phyloP scores from a whole-genome alignment of 2,797 vertebrate genomes.

The Antennarius maculatus region DNA sequence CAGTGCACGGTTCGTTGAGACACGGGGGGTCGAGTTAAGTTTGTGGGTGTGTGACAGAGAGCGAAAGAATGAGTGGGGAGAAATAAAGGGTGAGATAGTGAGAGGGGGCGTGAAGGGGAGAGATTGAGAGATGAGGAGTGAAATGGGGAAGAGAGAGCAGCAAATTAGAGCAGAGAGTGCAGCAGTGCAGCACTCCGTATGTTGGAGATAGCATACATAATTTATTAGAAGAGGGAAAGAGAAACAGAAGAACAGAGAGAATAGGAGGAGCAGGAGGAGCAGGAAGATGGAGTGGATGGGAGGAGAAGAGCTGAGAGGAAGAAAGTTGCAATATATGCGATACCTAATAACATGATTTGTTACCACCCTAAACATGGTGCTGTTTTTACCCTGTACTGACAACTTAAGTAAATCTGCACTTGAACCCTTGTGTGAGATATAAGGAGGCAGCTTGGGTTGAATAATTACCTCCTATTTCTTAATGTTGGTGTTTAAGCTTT shows the following conservation, averaged over 20 bases:
- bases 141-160: constrained; percentile 69
- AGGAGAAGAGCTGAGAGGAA: constrained; percentile 53
- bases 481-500: not conserved
- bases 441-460: constrained; percentile 2
- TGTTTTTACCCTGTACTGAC: constrained; percentile 16
- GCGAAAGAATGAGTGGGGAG: constrained; percentile 21
- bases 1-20: constrained; percentile 50
- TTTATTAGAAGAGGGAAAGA: constrained; percentile 83
- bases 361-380: constrained; percentile 30
- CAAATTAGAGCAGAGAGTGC: constrained; percentile 86
- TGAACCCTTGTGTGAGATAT: constrained; percentile 18
- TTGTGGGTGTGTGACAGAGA: constrained; percentile 48
- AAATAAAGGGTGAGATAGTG: constrained; percentile 71
- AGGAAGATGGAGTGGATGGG: constrained; percentile 47
- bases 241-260: constrained; percentile 74
- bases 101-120: constrained; percentile 64
- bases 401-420: constrained; percentile 30
- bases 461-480: constrained; percentile 8
- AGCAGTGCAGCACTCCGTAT: constrained; percentile 84
- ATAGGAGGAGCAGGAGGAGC: constrained; percentile 58
- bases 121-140: constrained; percentile 68
- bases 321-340: constrained; percentile 60
- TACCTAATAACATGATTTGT: constrained; percentile 46
- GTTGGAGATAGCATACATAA: constrained; percentile 86
- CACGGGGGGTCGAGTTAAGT: constrained; percentile 57